Percentiles rank a stretch among this genome's conserved stretches.
Evolutionary conservation across 2,113 vertebrate species (phyloP).

Genomic region (Peromyscus californicus): DNA sequence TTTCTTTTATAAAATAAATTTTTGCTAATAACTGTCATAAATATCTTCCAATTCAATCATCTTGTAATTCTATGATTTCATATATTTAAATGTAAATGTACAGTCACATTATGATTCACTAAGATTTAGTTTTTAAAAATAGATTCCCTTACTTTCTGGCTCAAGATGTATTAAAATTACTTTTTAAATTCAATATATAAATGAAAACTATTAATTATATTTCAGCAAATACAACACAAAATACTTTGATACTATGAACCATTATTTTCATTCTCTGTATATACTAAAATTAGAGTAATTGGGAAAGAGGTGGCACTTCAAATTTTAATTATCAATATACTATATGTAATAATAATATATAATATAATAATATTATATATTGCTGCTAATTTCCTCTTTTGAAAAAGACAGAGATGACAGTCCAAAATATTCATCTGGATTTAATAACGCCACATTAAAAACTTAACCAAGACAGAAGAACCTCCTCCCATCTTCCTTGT

Average conservation of each 20-base stretch:
- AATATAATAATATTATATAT: neutral
- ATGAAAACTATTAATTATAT: slow-evolving; percentile 14
- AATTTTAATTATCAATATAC: slow-evolving; percentile 3
- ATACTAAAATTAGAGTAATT: neutral
- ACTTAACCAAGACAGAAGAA: slow-evolving; percentile 50
- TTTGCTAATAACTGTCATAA: neutral
- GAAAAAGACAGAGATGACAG: slow-evolving; percentile 33
- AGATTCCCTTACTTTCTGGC: neutral
- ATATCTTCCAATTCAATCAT: neutral
- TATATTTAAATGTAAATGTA: neutral
- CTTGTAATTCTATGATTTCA: slow-evolving; percentile 3
- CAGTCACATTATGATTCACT: neutral
- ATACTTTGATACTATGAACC: neutral
- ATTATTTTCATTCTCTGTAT: neutral
- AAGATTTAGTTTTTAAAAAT: slow-evolving; percentile 1
- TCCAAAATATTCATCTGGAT: slow-evolving; percentile 72
- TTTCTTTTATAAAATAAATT: neutral
- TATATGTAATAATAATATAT: neutral
- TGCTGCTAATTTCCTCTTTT: slow-evolving; percentile 57
- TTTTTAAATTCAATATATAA: slow-evolving; percentile 35
- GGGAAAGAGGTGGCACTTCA: neutral
- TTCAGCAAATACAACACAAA: neutral
- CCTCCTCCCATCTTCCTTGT: slow-evolving; percentile 41
- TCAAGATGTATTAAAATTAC: slow-evolving; percentile 23
- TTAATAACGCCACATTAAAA: slow-evolving; percentile 69